Conservation (phyloP, 23 tunicate species). For the Phallusia fumigata region DNA sequence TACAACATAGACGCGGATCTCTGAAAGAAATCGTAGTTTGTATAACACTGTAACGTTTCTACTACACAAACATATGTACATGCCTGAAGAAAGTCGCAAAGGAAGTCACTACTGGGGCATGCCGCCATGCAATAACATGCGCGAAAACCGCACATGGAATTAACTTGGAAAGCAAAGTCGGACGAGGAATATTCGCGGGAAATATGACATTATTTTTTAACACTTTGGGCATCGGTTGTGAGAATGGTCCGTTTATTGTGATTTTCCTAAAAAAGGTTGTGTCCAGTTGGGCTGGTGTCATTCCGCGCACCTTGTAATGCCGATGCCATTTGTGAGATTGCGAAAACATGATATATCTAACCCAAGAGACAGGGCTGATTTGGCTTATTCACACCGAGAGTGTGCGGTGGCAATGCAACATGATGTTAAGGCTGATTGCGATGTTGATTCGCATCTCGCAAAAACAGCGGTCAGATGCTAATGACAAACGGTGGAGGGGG, state of each 20-base stretch:
- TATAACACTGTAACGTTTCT: not conserved
- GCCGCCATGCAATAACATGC: not conserved
- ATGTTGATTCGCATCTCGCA: slow-evolving; percentile 10
- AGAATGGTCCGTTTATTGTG: not conserved
- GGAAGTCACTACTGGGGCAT: not conserved
- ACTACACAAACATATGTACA: not conserved
- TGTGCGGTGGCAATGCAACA: not conserved
- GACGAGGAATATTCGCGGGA: not conserved
- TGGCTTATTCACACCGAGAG: not conserved
- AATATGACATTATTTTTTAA: not conserved
- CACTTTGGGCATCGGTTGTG: not conserved
- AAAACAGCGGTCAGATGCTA: not conserved
- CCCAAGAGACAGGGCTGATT: not conserved
- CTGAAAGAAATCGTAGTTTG: not conserved
- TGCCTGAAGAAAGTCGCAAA: not conserved
- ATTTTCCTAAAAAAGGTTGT: not conserved
- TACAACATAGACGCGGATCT: slow-evolving; percentile 5
- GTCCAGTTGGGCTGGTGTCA: not conserved
- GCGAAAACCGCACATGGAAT: not conserved
- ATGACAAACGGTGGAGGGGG: not conserved
- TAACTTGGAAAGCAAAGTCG: not conserved
- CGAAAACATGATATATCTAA: not conserved
- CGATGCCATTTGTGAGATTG: not conserved
- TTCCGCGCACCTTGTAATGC: not conserved
- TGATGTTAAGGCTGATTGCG: not conserved